Percentiles rank a stretch among this genome's conserved stretches.
phyloP scores from a whole-genome alignment of 2,113 vertebrate genomes.

The Dipodomys stephensi region DNA sequence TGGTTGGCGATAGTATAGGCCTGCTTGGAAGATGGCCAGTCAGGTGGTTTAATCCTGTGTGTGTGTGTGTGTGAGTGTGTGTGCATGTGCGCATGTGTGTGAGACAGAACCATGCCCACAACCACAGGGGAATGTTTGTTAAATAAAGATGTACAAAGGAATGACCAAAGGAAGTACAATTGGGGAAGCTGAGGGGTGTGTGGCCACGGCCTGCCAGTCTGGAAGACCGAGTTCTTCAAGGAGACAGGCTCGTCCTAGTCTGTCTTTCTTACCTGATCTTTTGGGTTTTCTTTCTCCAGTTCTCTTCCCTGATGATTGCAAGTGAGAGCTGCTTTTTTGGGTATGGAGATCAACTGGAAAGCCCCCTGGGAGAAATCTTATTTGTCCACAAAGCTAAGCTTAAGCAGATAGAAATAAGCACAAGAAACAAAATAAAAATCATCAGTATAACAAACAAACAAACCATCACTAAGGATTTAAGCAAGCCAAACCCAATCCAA shows the following conservation, averaged over 20 bases:
- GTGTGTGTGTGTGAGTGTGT: too few relatives aligned
- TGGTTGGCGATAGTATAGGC: not conserved
- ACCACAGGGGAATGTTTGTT: accelerated
- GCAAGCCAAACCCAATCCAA: not conserved
- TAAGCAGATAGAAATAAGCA: not conserved
- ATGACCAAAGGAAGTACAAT: not conserved
- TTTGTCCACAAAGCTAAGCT: not conserved
- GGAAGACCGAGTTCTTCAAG: not conserved
- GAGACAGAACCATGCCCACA: not conserved
- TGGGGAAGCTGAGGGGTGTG: not conserved
- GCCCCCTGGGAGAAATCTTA: not conserved
- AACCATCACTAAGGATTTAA: not conserved
- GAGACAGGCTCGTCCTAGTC: too few relatives aligned
- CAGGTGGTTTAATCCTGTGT: not conserved
- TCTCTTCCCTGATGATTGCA: not conserved
- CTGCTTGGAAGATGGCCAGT: not conserved
- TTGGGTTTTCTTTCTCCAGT: not conserved
- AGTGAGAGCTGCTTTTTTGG: not conserved
- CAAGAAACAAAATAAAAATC: not conserved
- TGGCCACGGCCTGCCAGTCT: too few relatives aligned
- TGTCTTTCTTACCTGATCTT: not conserved
- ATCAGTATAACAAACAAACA: not conserved
- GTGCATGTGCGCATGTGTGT: too few relatives aligned
- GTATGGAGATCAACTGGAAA: not conserved
- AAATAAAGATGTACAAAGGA: not conserved